Evolutionary conservation across 2,113 vertebrate species (phyloP).

Genomic region (Phaetusa simplex): DNA sequence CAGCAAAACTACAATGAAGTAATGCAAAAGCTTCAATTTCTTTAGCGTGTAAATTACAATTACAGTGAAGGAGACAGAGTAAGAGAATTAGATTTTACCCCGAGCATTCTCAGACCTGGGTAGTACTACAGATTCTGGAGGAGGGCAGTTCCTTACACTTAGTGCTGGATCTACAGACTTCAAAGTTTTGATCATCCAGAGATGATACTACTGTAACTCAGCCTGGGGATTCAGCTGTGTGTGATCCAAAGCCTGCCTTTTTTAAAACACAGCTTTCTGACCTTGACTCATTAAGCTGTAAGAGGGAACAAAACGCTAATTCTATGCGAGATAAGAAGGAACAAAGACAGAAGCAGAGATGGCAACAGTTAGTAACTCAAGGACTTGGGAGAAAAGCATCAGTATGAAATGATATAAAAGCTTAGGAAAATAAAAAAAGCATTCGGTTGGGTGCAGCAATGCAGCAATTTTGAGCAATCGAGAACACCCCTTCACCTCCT

Average conservation of each 20-base stretch:
- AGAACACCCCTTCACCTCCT: not conserved
- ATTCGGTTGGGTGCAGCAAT: not conserved
- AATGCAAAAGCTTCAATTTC: not conserved
- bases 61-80: not conserved
- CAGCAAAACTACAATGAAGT: not conserved
- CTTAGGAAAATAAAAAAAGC: fast-evolving
- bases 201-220: not conserved
- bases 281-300: not conserved
- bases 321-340: not conserved
- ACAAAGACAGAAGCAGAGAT: not conserved
- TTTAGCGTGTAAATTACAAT: not conserved
- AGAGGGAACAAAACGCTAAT: not conserved
- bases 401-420: not conserved
- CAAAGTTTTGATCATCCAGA: not conserved
- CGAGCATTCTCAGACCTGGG: not conserved
- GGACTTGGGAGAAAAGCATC: not conserved
- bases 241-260: not conserved
- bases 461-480: not conserved
- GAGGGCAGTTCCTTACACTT: not conserved
- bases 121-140: not conserved
- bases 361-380: not conserved
- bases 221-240: not conserved
- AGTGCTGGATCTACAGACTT: not conserved
- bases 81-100: not conserved
- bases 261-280: not conserved